Conservation (phyloP, 2,113 vertebrate species). For the Vidua macroura region DNA sequence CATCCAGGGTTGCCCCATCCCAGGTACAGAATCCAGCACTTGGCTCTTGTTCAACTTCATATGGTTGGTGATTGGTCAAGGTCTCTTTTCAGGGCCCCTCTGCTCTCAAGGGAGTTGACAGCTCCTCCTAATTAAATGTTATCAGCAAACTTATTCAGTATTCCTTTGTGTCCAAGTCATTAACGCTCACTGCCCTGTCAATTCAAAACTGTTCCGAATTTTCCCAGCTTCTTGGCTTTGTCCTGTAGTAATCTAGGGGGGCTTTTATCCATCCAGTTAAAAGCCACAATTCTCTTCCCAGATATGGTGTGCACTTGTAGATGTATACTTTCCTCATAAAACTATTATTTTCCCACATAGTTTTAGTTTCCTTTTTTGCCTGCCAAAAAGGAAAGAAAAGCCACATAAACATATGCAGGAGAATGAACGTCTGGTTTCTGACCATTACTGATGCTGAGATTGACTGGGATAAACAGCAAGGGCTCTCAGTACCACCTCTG, state of each 20-base stretch:
- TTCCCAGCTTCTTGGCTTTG: background rate
- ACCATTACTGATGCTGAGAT: conserved; percentile 21
- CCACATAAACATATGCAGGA: conserved; percentile 21
- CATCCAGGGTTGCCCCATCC: background rate
- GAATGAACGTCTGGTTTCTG: background rate
- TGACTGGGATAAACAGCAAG: conserved; percentile 41
- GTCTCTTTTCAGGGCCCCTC: background rate
- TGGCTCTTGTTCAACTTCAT: background rate
- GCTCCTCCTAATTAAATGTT: background rate
- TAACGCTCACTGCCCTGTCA: background rate
- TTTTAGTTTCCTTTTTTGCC: background rate
- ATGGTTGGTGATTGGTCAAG: accelerated
- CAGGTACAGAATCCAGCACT: background rate
- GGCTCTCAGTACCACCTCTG: conserved; percentile 39
- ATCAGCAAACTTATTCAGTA: background rate
- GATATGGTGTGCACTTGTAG: background rate
- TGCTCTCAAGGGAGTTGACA: too few relatives aligned
- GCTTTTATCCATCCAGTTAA: background rate
- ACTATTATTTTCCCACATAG: background rate
- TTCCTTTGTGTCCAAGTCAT: background rate
- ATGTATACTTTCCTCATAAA: background rate
- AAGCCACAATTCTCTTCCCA: background rate
- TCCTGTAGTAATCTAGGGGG: background rate
- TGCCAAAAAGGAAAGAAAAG: background rate
- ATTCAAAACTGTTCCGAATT: background rate